phyloP scores from a whole-genome alignment of 1,140 invertebrate genomes.

The Cyphomyrmex costatus region DNA sequence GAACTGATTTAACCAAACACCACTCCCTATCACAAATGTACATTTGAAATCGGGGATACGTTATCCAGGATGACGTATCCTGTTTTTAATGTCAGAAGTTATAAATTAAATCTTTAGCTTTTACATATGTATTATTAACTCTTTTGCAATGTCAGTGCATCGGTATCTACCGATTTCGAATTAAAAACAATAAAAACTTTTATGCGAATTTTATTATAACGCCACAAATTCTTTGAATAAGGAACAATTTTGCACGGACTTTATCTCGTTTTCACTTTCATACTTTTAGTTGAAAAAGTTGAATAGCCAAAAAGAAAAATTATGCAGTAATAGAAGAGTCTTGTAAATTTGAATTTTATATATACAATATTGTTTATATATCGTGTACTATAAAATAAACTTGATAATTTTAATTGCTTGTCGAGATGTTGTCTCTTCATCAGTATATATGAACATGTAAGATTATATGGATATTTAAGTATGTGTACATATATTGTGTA shows the following conservation, averaged over 20 bases:
- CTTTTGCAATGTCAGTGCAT: too few relatives aligned
- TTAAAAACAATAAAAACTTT: too few relatives aligned
- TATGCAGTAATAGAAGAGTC: too few relatives aligned
- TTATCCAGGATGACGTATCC: neutral
- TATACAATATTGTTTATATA: neutral
- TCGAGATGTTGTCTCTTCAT: neutral
- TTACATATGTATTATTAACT: neutral
- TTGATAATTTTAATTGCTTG: neutral
- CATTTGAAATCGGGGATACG: neutral
- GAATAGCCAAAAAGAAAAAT: too few relatives aligned
- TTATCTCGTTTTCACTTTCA: too few relatives aligned
- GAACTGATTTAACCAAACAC: constrained; percentile 56
- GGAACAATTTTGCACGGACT: too few relatives aligned
- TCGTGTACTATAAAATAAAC: neutral
- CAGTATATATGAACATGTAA: neutral
- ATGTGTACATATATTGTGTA: too few relatives aligned
- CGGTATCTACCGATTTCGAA: too few relatives aligned
- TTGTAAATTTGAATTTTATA: neutral
- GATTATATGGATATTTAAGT: neutral
- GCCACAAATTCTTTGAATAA: too few relatives aligned
- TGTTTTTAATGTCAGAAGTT: neutral
- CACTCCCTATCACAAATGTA: constrained; percentile 1
- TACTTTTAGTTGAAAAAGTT: too few relatives aligned
- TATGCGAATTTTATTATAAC: too few relatives aligned
- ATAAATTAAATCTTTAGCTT: neutral